These are phyloP conservation scores for Chymomyza procnemis DNA, from an alignment of 2,888 invertebrate species.

Conservation along the genomic window DNA sequence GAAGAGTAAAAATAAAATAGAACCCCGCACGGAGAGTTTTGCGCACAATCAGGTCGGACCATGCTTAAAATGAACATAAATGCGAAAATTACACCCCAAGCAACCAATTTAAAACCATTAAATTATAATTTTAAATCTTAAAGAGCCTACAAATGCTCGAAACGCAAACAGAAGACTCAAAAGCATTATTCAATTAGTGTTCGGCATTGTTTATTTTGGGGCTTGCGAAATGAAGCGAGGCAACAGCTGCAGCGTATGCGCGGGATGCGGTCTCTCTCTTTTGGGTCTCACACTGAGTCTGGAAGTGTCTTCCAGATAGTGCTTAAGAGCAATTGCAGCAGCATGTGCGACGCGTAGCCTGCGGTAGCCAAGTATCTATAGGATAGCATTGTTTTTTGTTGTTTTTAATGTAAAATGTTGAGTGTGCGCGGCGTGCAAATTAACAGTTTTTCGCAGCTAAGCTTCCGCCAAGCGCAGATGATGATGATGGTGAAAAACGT, in stretches of 20 bases:
- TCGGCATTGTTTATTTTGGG: conserved; percentile 47
- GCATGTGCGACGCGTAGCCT: not conserved
- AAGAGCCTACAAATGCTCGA: conserved; percentile 42
- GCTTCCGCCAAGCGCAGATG: not conserved
- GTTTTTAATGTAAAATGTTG: conserved; percentile 22
- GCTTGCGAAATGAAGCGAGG: not conserved
- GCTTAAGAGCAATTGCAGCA: not conserved
- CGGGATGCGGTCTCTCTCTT: not conserved
- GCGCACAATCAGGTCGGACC: conserved; percentile 6
- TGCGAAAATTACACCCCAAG: conserved; percentile 73
- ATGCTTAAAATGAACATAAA: conserved; percentile 62
- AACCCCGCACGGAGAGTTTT: conserved; percentile 17
- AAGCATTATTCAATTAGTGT: conserved; percentile 66
- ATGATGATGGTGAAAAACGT: not conserved
- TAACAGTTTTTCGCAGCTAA: conserved; percentile 5
- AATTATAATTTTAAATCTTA: conserved; percentile 70
- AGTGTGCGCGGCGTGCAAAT: conserved; percentile 11
- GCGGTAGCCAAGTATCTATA: not conserved
- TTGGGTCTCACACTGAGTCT: not conserved
- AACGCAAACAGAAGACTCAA: conserved; percentile 31
- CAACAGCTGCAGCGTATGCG: not conserved
- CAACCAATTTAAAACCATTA: conserved; percentile 72
- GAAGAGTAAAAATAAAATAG: no score
- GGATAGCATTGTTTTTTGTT: not conserved
- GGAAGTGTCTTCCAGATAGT: not conserved